Percentiles rank a stretch among this genome's conserved stretches.
Evolutionary conservation across 2,888 invertebrate species (phyloP).

Genomic region (Melipona bicolor): DNA sequence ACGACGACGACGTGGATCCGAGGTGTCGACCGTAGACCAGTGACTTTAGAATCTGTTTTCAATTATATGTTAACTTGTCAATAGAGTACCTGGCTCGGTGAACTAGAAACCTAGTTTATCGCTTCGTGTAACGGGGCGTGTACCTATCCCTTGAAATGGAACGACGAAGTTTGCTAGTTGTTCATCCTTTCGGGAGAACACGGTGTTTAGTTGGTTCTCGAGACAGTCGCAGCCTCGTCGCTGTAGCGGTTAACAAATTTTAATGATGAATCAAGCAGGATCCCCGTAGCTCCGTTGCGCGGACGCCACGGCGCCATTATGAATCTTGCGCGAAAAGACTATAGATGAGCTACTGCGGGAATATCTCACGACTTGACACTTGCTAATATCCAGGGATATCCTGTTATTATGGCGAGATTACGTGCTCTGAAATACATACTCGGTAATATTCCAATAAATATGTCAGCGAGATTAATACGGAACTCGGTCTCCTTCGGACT

Average conservation of each 20-base stretch:
- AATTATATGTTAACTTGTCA: slow-evolving; percentile 5
- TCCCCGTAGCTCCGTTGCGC: background rate
- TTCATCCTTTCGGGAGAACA: no score
- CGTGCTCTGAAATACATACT: slow-evolving; percentile 37
- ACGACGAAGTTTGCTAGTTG: background rate
- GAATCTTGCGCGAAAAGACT: slow-evolving; percentile 50
- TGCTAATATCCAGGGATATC: slow-evolving; percentile 48
- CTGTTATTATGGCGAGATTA: slow-evolving; percentile 44
- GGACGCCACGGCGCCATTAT: slow-evolving; percentile 10
- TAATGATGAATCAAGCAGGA: slow-evolving; percentile 34
- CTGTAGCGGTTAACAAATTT: slow-evolving; percentile 26
- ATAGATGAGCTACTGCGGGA: slow-evolving; percentile 39
- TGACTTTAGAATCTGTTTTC: slow-evolving; percentile 1
- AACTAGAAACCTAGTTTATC: background rate
- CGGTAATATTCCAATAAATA: slow-evolving; percentile 47
- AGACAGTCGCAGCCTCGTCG: background rate
- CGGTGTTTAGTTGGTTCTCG: background rate
- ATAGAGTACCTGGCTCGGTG: background rate
- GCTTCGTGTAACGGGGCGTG: background rate
- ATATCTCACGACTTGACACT: slow-evolving; percentile 49
- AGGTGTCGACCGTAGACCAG: background rate
- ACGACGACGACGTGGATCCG: background rate
- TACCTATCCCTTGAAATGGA: background rate
- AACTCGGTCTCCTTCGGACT: background rate
- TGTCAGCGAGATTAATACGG: slow-evolving; percentile 47